Evolutionary conservation across 2,113 vertebrate genomes (phyloP), one percentile per base, ranked within the genome.

Genomic region (Sciurus niger): DNA sequence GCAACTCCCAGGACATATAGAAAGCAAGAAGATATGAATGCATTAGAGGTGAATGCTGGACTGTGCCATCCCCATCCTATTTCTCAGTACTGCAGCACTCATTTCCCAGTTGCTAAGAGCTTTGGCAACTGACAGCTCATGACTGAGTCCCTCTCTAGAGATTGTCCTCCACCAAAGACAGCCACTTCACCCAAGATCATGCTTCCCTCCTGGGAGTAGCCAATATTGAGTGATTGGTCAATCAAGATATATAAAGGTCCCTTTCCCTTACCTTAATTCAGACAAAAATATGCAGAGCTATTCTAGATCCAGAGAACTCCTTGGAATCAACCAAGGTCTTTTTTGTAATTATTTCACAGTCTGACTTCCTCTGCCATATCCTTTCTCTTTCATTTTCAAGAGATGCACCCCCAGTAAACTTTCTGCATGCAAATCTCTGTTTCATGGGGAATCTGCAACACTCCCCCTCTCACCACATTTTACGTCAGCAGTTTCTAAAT

Each of bases 401-500:
- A 53, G 12, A 43, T n/a, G 1, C 2, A 5, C 12, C 25, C 72
- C 43, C 86, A 51, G 18, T 20, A 89, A 89, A 60, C 14, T 14
- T 77, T 65, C 58, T 77, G 51, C 28, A 55, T 18, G 16, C 17
- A 67, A 20, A 51, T 34, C 43, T 92, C 68, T n/a, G 34, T 53
- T 90, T 94, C 79, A 30, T 18, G 9, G 77, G 65, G 40, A 87
- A 40, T 28, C 13, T 24, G 16, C 7, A 48, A n/a, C 8, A 58
- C 14, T 13, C 14, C 11, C 32, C 34, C 8, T 24, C 32, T 72
- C 22, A 58, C 37, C 51, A 73, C 34, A 83, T 60, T 34, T 68
- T 46, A 58, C 60, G 46, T 40, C 30, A 84, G 46, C 48, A 46
- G 2, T 87, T 92, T 94, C 28, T 74, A 90, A 96, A 48, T 68